A percentile compares a stretch with the other conserved stretches of the same genome.
phyloP scores from a whole-genome alignment of 1,140 invertebrate genomes.

The Drosophila bocki region DNA sequence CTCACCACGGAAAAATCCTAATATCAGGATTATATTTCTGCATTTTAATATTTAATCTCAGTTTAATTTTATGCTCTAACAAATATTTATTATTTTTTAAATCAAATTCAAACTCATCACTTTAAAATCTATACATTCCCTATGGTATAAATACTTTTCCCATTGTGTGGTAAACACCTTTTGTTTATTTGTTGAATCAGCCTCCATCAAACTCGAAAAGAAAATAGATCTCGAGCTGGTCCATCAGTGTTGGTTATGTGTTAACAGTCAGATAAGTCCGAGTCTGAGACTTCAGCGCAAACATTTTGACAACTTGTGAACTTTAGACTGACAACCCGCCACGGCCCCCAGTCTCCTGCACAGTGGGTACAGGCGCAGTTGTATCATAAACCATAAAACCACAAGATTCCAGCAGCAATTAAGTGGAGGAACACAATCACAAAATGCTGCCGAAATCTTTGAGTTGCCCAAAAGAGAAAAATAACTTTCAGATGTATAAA shows the following conservation, averaged over 20 bases:
- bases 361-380: slow-evolving; percentile 37
- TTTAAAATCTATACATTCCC: neutral
- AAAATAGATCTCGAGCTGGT: slow-evolving; percentile 37
- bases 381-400: slow-evolving; percentile 71
- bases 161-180: slow-evolving; percentile 33
- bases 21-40: neutral
- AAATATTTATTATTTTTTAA: too few relatives aligned
- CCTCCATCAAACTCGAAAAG: slow-evolving; percentile 63
- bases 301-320: slow-evolving; percentile 84
- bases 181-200: slow-evolving; percentile 83
- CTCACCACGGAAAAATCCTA: neutral
- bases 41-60: neutral
- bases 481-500: slow-evolving; percentile 71
- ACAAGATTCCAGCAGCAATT: slow-evolving; percentile 44
- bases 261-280: slow-evolving; percentile 67
- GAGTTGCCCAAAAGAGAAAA: slow-evolving; percentile 52
- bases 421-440: slow-evolving; percentile 55
- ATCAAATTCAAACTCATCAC: too few relatives aligned
- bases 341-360: slow-evolving; percentile 13
- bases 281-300: slow-evolving; percentile 60
- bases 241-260: slow-evolving; percentile 66
- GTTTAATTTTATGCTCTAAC: neutral
- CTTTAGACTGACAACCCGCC: slow-evolving; percentile 59
- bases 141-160: slow-evolving; percentile 8
- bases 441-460: slow-evolving; percentile 59